Base-by-base conservation (phyloP, 2,888 invertebrate species). In the Lithophane socia region DNA sequence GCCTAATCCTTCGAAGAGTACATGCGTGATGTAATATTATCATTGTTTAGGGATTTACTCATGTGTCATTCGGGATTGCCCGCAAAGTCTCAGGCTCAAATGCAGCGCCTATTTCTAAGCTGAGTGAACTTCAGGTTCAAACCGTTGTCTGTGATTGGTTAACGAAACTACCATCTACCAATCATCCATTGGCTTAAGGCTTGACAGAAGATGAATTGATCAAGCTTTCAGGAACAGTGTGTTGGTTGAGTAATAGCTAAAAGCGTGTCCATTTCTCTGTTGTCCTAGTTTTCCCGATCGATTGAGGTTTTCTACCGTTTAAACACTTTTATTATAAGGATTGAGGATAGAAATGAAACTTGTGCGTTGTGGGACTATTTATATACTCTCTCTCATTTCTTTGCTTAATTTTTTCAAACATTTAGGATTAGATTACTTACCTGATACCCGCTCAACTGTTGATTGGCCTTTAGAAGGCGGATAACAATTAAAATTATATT, bases 251-350 rank as follows among this genome's bases (percentile, higher is more conserved):
- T 67, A 75, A 67, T 67, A n/a, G 29, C 52, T 37, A 13, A 16
- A 56, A 63, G n/a, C 24, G 42, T 29, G 10, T n/a, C 4, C 13
- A 56, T 21, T 56, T 18, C 24, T 44, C n/a, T 16, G n/a, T 18
- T 67, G 80, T 80, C 75, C 63, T 75, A 80, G 66, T 79, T 74
- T 79, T 21, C 12, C 12, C 42, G 74, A 79, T 67, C 74, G 66
- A 74, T 67, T 21, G 18, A 29, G 24, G 21, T 66, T 47, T 60
- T 13, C 60, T n/a, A 67, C 12, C 54, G 13, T 44, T 67, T 56
- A 56, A 72, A 79, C 49, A 44, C 24, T n/a, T 72, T 74, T 37
- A 58, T 74, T 37, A 58, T 63, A 74, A 37, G 13, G 52, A 79
- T 72, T 37, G 37, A 52, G n/a, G 24, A 54, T 47, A 52, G 37